These are phyloP conservation scores for Parapristionchus giblindavisi DNA, from an alignment of 2,888 invertebrate species.

Conservation along the genomic window DNA sequence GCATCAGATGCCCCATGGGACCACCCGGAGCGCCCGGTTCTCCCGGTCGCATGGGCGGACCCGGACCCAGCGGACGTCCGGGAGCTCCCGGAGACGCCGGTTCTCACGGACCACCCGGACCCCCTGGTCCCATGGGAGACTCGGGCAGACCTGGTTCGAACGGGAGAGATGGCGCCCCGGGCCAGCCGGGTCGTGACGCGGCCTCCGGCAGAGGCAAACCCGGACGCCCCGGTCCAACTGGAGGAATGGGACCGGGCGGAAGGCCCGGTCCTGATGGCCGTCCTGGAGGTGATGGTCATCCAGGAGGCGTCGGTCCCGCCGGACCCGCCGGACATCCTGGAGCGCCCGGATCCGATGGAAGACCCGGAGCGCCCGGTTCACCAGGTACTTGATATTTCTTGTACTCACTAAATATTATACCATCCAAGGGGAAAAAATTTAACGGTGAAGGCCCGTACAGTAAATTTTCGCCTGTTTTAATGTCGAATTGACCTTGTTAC, in stretches of 20 bases:
- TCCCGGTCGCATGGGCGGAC: conserved; percentile 52
- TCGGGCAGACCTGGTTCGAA: conserved; percentile 51
- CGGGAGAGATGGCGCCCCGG: conserved; percentile 59
- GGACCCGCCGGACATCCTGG: conserved; percentile 4
- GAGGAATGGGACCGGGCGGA: conserved; percentile 50
- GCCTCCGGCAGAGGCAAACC: conserved; percentile 53
- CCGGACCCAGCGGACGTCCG: conserved; percentile 57
- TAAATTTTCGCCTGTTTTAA: too few species aligned
- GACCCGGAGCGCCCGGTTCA: background rate
- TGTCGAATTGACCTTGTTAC: too few species aligned
- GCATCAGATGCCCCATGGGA: conserved; percentile 63
- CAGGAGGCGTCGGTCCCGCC: background rate
- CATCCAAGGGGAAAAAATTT: too few species aligned
- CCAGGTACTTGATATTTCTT: conserved; percentile 38
- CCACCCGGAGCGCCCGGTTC: conserved; percentile 50
- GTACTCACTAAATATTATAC: conserved; percentile 9
- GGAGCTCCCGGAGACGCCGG: conserved; percentile 59
- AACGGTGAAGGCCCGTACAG: too few species aligned
- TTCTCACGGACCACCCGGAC: conserved; percentile 52
- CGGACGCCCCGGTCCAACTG: conserved; percentile 49
- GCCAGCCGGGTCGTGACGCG: conserved; percentile 51
- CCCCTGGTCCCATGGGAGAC: conserved; percentile 44
- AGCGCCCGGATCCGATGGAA: background rate
- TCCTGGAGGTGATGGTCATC: background rate
- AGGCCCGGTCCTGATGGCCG: conserved; percentile 41